These are phyloP conservation scores for Leptopilina myrica DNA, from an alignment of 2,888 invertebrate species.

Conservation along the genomic window DNA sequence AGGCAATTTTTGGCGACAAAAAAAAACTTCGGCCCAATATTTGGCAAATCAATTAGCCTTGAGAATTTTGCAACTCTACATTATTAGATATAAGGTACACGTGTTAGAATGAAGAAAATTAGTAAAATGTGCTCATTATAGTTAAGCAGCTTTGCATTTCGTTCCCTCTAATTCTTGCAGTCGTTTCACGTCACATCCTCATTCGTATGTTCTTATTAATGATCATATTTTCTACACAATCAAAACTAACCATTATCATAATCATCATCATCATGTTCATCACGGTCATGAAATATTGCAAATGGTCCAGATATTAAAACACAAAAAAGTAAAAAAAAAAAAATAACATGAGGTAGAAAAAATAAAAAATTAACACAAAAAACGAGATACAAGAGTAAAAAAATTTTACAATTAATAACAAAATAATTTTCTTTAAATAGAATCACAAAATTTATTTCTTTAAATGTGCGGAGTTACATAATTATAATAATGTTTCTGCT, in stretches of 20 bases:
- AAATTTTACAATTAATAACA: no score
- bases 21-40: no score
- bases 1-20: no score
- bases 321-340: no score
- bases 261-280: not conserved
- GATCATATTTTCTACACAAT: conserved; percentile 63
- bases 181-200: conserved; percentile 68
- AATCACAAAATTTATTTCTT: not conserved
- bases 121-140: conserved; percentile 5
- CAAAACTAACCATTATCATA: conserved; percentile 41
- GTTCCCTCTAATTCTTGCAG: conserved; percentile 43
- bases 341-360: no score
- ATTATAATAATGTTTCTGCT: not conserved
- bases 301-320: not conserved
- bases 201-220: conserved; percentile 66
- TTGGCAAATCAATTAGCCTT: no score
- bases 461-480: not conserved
- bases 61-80: no score
- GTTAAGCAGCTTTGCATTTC: conserved; percentile 23
- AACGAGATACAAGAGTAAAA: no score
- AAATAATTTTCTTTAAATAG: not conserved
- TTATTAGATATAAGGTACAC: conserved; percentile 34
- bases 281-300: conserved; percentile 9
- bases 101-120: conserved; percentile 26
- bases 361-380: no score